Base-by-base conservation (phyloP, 2,113 vertebrate species). In the Brevimyrus niger region DNA sequence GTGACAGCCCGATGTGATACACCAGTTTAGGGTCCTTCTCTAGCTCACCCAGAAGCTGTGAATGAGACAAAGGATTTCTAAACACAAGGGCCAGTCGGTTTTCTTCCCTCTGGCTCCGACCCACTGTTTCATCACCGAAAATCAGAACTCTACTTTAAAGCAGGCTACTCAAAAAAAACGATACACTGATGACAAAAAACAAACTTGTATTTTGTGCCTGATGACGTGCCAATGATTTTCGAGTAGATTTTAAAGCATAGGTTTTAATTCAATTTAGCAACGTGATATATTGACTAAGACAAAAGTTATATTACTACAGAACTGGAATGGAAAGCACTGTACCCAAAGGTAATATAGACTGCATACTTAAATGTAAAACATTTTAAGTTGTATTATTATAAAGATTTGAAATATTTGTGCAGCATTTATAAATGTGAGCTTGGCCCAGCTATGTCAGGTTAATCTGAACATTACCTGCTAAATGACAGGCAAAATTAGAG, bases 21-120 rank as follows among this genome's bases (percentile, higher is more conserved):
- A 99, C 98, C 92, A 99, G 97, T 92, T 99, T 99, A 1, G 96
- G 98, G 89, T 99, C 98, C 92, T 97, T 98, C 93, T 99, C 98
- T 92, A 99, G 93, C 94, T 99, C 98, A 23, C 96, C 97, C 91
- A 99, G 96, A 82, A 99, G 96, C 98, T 99, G 92, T 83, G 83
- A 7, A 31, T 51, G 21, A 38, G 35, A 51, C 19, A 27, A 55
- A 27, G 11, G 4, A 11, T 31, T 35, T 84, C n/a, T 44, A 46
- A 23, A 84, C 82, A 84, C 4, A 76, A 76, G 15, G 19, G 38
- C 7, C 42, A 47, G 76, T 23, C 17, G 50, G 42, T 76, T 31
- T 21, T 47, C 61, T 47, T 47, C 58, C n/a, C 73, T 80, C 73
- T 65, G 58, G 61, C n/a, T 69, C 2, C 9, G 10, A 69, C n/a